Base-by-base conservation (phyloP, 1,140 invertebrate genomes). In the Achroia grisella region DNA sequence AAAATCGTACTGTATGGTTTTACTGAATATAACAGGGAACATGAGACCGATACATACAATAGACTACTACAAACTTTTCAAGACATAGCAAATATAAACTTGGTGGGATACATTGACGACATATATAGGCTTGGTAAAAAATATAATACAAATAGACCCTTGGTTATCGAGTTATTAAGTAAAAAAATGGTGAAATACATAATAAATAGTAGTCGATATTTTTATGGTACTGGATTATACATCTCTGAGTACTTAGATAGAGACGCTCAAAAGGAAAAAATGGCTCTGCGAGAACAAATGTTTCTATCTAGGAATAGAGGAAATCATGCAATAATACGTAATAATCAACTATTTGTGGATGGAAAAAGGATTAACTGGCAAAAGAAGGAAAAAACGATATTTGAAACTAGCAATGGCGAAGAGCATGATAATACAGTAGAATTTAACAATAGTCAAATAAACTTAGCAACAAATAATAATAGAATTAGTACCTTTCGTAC, bases 1-100 rank as follows among this genome's bases (percentile, higher is more conserved):
- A 52, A 45, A 14, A 28, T 52, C 33, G 49, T 52, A 6, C n/a
- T 52, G 1, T 52, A 39, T 33, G 51, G 51, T 10, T 35, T 53
- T 4, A 23, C n/a, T 14, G 51, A 53, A 40, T 39, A 40, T 10
- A 43, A 34, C 6, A 34, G 41, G 4, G 51, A 53, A 35, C 1
- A 27, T 8, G 44, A 47, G 29, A 10, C 14, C 13, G 23, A 47
- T n/a, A 35, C 48, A 27, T 10, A 43, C 8, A 9, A 13, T 11
- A 23, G 44, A 40, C 10, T 48, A 28, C 10, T 29, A 5, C n/a
- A 30, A 8, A 13, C 40, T 10, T 46, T 53, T 15, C 23, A 28
- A 0, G 41, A 53, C 1, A 15, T 40, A 10, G 12, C 44, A 9
- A 33, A 48, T 23, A 31, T 48, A 1, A 32, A 53, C 31, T 0